A percentile compares a stretch with the other conserved stretches of the same genome.
These are phyloP conservation scores for Parelbella ahira DNA, from an alignment of 2,888 invertebrate genomes.

Conservation along the genomic window DNA sequence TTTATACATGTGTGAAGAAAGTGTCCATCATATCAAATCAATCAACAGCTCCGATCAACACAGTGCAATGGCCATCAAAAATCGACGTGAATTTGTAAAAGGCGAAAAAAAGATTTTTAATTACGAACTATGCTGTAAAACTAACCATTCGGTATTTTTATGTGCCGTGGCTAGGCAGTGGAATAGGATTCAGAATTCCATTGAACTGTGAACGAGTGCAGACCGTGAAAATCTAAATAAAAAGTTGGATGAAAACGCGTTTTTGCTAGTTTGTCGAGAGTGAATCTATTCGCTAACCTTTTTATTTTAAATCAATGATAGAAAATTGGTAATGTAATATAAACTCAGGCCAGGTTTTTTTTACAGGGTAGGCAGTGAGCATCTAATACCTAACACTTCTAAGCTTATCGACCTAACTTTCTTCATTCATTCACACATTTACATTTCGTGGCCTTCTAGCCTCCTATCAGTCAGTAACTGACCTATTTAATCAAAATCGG, in stretches of 20 bases:
- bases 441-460: too few species aligned
- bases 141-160: constrained; percentile 41
- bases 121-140: constrained; percentile 46
- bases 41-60: not conserved
- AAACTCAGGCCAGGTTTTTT: too few species aligned
- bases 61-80: constrained; percentile 14
- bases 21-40: constrained; percentile 9
- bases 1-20: too few species aligned
- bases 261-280: constrained; percentile 52
- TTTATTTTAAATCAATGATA: constrained; percentile 43
- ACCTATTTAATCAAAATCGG: too few species aligned
- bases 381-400: too few species aligned
- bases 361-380: too few species aligned
- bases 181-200: constrained; percentile 59
- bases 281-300: constrained; percentile 44
- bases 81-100: constrained; percentile 17
- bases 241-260: constrained; percentile 58
- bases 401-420: too few species aligned
- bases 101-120: constrained; percentile 34
- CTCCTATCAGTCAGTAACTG: too few species aligned
- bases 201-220: constrained; percentile 54
- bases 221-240: constrained; percentile 58
- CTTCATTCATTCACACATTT: too few species aligned
- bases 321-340: constrained; percentile 36
- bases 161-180: constrained; percentile 51